Conservation (phyloP, 53 echinoderm and acorn worm species). For the Apostichopus leukothele region DNA sequence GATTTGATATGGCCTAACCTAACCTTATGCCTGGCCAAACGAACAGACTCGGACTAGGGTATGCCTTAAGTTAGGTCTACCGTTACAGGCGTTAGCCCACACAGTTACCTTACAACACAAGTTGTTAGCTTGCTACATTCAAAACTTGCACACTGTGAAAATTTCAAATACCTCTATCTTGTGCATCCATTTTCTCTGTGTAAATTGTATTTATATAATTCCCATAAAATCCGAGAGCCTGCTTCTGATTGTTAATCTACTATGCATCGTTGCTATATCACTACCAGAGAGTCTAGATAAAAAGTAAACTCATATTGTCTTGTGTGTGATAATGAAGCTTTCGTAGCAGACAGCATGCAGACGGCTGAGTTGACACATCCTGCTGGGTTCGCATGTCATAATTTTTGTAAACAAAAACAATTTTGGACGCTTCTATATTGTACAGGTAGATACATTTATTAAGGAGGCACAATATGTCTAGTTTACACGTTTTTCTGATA, state of each 20-base stretch:
- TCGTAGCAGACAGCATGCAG: conserved; percentile 38
- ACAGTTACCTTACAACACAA: too few relatives aligned
- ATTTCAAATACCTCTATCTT: conserved; percentile 19
- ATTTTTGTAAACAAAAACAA: neutral
- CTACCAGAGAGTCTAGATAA: neutral
- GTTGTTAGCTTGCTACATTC: too few relatives aligned
- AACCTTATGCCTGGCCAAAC: too few relatives aligned
- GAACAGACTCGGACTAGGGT: too few relatives aligned
- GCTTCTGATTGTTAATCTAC: neutral
- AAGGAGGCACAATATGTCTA: neutral
- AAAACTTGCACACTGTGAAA: neutral
- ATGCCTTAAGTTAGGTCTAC: too few relatives aligned
- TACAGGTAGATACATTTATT: neutral
- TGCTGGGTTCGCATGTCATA: conserved; percentile 2
- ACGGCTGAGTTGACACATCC: conserved; percentile 23
- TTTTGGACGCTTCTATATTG: neutral
- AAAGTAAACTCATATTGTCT: neutral
- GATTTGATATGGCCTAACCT: too few relatives aligned
- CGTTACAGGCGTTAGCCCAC: too few relatives aligned
- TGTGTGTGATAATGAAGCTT: neutral
- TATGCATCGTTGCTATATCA: conserved; percentile 11
- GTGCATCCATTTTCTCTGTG: conserved; percentile 27
- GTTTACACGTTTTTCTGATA: neutral
- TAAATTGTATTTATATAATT: conserved; percentile 25
- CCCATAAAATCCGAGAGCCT: conserved; percentile 34